Evolutionary conservation across 2,113 vertebrate species (phyloP), one percentile per base, ranked within the genome.

Genomic region (Melanerpes formicivorus): DNA sequence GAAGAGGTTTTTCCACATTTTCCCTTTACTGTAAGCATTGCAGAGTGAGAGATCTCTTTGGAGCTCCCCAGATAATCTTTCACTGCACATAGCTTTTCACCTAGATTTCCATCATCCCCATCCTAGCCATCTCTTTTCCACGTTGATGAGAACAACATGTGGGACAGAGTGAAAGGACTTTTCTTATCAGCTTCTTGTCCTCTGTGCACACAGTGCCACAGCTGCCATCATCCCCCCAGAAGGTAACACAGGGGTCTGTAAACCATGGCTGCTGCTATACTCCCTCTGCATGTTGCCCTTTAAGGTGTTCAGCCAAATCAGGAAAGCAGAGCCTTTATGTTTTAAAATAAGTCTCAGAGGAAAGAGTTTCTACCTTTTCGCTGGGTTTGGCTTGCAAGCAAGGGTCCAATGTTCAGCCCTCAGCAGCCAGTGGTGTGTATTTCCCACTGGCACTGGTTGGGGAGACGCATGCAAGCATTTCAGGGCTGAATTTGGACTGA

Each of bases 281-380:
- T 72, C 23, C 34, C 42, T 63, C 46, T 58, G 48, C 59, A 76
- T 84, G 54, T 54, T 75, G 40, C 65, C 40, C n/a, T 58, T 59
- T 22, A 23, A 52, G n/a, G 27, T 77, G 79, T 25, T 80, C 70
- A 17, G 70, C 65, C 65, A 87, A 87, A 84, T 8, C 60, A 90
- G 87, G 87, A 80, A 87, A 90, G 83, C 67, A 71, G 52, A 74
- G 40, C 58, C 63, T 71, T 87, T 92, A 59, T 86, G 42, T 75
- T 75, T 60, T 74, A 87, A 71, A 92, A 84, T 59, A 76, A 72
- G 16, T 21, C 59, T 80, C 64, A 64, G 79, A 90, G 77, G 42
- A 34, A 67, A 87, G 18, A 32, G 37, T 54, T 87, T 81, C 58
- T 87, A 48, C 56, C 56, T 74, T 81, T 74, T n/a, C 40, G 44